Conservation (phyloP, 2,797 vertebrate genomes). For the Pangasius krempfi region DNA sequence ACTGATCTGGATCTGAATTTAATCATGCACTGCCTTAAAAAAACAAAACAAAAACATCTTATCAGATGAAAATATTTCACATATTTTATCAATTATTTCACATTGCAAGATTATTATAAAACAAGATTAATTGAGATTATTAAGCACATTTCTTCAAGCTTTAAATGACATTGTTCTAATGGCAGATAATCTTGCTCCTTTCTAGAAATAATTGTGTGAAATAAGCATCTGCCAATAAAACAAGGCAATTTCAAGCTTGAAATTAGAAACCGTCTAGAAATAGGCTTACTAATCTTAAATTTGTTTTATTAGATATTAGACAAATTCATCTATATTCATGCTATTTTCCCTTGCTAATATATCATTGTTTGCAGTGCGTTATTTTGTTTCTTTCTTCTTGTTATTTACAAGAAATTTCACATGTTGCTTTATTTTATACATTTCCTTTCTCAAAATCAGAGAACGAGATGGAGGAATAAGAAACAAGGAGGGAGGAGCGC, state of each 20-base stretch:
- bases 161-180: constrained; percentile 8
- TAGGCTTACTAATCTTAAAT: background rate
- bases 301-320: background rate
- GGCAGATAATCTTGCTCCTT: background rate
- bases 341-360: background rate
- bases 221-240: constrained; percentile 9
- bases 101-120: background rate
- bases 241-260: constrained; percentile 1
- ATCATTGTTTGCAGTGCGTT: background rate
- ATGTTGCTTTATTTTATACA: background rate
- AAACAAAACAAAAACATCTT: background rate
- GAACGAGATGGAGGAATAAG: background rate
- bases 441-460: background rate
- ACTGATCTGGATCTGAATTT: background rate
- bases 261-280: background rate
- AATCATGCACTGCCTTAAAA: background rate
- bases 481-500: background rate
- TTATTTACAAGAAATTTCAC: background rate
- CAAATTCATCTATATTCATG: background rate
- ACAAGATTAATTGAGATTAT: background rate
- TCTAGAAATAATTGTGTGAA: constrained; percentile 2
- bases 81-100: background rate
- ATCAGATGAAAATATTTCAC: background rate
- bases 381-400: background rate
- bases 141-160: background rate